These are phyloP conservation scores for Boloria euphrosyne DNA, from an alignment of 2,888 invertebrate genomes.

Conservation along the genomic window DNA sequence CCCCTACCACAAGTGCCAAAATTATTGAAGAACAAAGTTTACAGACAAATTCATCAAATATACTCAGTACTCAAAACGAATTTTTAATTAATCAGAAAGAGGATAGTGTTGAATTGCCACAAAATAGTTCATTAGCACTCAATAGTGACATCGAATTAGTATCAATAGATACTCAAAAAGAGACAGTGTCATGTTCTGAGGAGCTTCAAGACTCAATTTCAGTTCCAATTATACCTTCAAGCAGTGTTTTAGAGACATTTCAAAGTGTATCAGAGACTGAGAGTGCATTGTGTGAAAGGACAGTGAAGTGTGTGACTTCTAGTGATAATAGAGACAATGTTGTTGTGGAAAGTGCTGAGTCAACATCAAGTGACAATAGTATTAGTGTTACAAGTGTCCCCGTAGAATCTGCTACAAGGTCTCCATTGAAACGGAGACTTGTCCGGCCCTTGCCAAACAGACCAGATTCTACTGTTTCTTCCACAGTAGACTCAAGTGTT, in stretches of 20 bases:
- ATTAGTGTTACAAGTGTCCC: constrained; percentile 61
- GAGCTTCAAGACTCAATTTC: constrained; percentile 37
- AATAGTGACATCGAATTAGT: constrained; percentile 41
- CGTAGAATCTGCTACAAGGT: constrained; percentile 57
- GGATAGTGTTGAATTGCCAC: constrained; percentile 46
- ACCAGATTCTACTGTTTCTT: constrained; percentile 77
- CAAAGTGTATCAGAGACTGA: constrained; percentile 56
- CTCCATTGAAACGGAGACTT: constrained; percentile 67
- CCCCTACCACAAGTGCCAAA: constrained; percentile 50
- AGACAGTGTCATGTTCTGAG: constrained; percentile 41
- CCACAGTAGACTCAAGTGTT: constrained; percentile 67
- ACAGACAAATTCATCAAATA: constrained; percentile 38
- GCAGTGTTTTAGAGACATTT: constrained; percentile 60
- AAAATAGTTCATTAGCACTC: constrained; percentile 50
- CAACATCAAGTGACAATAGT: constrained; percentile 76
- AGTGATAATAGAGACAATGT: constrained; percentile 74
- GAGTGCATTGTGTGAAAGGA: constrained; percentile 63
- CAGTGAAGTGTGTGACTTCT: constrained; percentile 72
- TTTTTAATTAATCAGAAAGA: constrained; percentile 43
- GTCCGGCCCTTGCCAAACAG: constrained; percentile 67
- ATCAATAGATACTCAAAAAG: constrained; percentile 38
- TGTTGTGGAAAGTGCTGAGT: constrained; percentile 75
- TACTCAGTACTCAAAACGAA: constrained; percentile 42
- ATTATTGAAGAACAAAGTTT: constrained; percentile 48
- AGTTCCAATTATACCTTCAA: constrained; percentile 55